Conservation (phyloP, 2,888 invertebrate genomes). For the Chironomus riparius region DNA sequence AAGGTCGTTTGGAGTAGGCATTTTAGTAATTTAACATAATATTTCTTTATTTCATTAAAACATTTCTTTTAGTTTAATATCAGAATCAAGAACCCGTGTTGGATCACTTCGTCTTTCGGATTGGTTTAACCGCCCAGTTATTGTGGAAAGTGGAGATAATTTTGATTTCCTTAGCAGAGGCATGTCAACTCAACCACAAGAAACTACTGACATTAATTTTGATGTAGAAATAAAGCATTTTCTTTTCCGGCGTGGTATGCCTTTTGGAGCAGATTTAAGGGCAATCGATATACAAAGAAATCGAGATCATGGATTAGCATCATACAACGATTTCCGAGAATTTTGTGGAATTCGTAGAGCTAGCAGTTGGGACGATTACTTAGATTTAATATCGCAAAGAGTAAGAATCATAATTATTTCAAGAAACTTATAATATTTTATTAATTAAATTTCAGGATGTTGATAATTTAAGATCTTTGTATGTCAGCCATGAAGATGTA, state of each 20-base stretch:
- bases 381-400: constrained; percentile 54
- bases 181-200: constrained; percentile 65
- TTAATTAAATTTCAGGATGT: constrained; percentile 56
- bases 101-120: constrained; percentile 45
- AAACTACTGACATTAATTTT: constrained; percentile 67
- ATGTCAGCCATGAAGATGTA: constrained; percentile 68
- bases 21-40: no score
- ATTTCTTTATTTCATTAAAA: not conserved
- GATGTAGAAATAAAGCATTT: constrained; percentile 54
- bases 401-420: constrained; percentile 34
- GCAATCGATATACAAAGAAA: constrained; percentile 78
- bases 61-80: constrained; percentile 39
- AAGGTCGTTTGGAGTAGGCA: constrained; percentile 44
- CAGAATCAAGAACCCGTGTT: constrained; percentile 41
- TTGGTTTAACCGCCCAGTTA: constrained; percentile 47
- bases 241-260: constrained; percentile 57
- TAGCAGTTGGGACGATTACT: constrained; percentile 57
- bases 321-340: constrained; percentile 67
- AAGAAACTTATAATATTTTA: no score
- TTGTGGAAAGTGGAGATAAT: constrained; percentile 46
- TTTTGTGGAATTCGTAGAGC: constrained; percentile 67
- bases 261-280: constrained; percentile 70
- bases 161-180: constrained; percentile 69
- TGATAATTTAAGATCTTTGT: constrained; percentile 52
- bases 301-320: constrained; percentile 75